These are phyloP conservation scores for Pelvicachromis taeniatus DNA, from an alignment of 2,113 vertebrate genomes.

Conservation along the genomic window DNA sequence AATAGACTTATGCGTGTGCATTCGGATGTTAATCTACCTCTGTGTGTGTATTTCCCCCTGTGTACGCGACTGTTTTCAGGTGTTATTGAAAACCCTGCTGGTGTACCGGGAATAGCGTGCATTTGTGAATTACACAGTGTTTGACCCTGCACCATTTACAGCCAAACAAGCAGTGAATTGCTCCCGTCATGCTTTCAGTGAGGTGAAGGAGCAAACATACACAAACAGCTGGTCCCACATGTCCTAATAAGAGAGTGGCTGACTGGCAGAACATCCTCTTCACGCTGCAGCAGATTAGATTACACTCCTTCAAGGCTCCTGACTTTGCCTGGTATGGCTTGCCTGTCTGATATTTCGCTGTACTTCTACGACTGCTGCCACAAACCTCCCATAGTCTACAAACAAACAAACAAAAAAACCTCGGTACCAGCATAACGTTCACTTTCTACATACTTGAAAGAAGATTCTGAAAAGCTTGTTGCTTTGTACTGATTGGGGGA, in stretches of 20 bases:
- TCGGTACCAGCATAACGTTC: not conserved
- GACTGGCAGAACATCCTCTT: slow-evolving; percentile 34
- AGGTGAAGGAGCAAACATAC: slow-evolving; percentile 14
- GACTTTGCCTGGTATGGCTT: slow-evolving; percentile 8
- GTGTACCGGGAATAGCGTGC: not conserved
- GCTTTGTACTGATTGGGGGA: not conserved
- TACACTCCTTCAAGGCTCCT: slow-evolving; percentile 27
- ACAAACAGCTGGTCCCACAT: slow-evolving; percentile 50
- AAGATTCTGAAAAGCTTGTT: not conserved
- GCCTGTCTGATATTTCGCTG: not conserved
- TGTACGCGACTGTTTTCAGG: not conserved
- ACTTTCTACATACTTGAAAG: not conserved
- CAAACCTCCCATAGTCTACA: not conserved
- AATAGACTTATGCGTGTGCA: not conserved
- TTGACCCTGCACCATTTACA: not conserved
- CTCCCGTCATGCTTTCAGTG: not conserved
- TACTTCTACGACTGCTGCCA: not conserved
- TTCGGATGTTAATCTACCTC: not conserved
- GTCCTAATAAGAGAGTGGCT: slow-evolving; percentile 44
- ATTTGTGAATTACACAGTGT: not conserved
- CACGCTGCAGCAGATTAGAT: slow-evolving; percentile 16
- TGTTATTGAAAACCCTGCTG: not conserved
- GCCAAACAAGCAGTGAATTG: slow-evolving; percentile 5
- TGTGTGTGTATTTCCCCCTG: not conserved
- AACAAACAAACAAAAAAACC: not conserved